phyloP scores from a whole-genome alignment of 2,113 vertebrate genomes.

The Fukomys damarensis region DNA sequence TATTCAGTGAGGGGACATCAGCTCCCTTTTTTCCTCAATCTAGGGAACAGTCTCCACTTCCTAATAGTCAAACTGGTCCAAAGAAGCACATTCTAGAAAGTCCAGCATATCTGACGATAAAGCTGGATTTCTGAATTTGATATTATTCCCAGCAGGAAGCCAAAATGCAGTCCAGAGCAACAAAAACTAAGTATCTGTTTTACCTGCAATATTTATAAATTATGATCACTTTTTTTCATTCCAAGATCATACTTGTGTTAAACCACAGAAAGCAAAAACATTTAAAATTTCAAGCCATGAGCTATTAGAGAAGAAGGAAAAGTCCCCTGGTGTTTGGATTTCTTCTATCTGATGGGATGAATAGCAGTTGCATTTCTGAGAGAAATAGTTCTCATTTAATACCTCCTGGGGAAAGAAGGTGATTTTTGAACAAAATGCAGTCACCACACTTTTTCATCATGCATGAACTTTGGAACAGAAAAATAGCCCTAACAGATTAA shows the following conservation, averaged over 20 bases:
- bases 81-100: slow-evolving; percentile 7
- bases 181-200: slow-evolving; percentile 10
- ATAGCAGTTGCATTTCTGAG: slow-evolving; percentile 40
- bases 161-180: neutral
- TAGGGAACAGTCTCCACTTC: neutral
- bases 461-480: slow-evolving; percentile 59
- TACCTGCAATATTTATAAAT: slow-evolving; percentile 52
- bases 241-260: slow-evolving; percentile 46
- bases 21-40: neutral
- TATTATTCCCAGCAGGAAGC: slow-evolving; percentile 33
- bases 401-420: neutral
- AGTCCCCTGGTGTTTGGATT: slow-evolving; percentile 61
- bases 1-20: neutral
- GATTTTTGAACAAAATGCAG: slow-evolving; percentile 52
- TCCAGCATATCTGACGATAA: slow-evolving; percentile 7
- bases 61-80: neutral
- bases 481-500: slow-evolving; percentile 69
- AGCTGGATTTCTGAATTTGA: slow-evolving; percentile 12
- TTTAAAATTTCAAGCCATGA: slow-evolving; percentile 67
- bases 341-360: slow-evolving; percentile 62
- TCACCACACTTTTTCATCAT: neutral
- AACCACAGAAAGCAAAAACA: slow-evolving; percentile 64
- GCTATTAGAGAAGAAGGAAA: slow-evolving; percentile 51
- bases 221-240: slow-evolving; percentile 72
- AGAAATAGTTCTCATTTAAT: slow-evolving; percentile 66